These are phyloP conservation scores for Microvelia longipes DNA, from an alignment of 1,140 invertebrate genomes.

Conservation along the genomic window DNA sequence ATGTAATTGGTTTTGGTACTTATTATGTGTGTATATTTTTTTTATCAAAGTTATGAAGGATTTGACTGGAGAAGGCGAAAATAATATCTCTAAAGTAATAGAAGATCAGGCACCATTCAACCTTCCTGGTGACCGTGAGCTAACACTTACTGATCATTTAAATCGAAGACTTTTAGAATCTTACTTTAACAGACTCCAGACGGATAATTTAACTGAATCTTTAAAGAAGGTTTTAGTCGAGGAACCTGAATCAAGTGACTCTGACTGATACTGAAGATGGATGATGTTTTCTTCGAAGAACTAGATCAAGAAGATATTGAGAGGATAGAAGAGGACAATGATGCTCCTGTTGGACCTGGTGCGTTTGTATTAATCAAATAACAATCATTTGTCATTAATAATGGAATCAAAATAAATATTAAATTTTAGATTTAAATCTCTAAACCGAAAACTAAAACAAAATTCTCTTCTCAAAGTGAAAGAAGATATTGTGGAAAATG, in stretches of 20 bases:
- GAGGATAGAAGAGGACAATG: conserved; percentile 13
- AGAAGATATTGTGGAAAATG: too few relatives aligned
- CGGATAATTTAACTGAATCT: neutral
- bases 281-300: neutral
- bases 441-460: too few relatives aligned
- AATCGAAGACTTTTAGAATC: neutral
- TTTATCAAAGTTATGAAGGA: too few relatives aligned
- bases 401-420: too few relatives aligned
- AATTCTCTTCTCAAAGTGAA: too few relatives aligned
- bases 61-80: neutral
- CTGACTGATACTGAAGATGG: neutral
- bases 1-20: too few relatives aligned
- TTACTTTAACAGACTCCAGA: neutral
- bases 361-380: too few relatives aligned
- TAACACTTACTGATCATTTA: neutral
- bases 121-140: neutral
- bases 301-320: neutral
- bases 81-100: neutral
- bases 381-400: too few relatives aligned
- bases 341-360: conserved; percentile 3
- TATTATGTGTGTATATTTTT: too few relatives aligned
- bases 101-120: neutral
- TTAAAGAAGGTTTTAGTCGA: neutral
- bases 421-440: too few relatives aligned
- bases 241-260: neutral